A percentile compares a stretch with the other conserved stretches of the same genome.
Conservation (phyloP, 2,113 vertebrate species). For the Megaceryle maxima region DNA sequence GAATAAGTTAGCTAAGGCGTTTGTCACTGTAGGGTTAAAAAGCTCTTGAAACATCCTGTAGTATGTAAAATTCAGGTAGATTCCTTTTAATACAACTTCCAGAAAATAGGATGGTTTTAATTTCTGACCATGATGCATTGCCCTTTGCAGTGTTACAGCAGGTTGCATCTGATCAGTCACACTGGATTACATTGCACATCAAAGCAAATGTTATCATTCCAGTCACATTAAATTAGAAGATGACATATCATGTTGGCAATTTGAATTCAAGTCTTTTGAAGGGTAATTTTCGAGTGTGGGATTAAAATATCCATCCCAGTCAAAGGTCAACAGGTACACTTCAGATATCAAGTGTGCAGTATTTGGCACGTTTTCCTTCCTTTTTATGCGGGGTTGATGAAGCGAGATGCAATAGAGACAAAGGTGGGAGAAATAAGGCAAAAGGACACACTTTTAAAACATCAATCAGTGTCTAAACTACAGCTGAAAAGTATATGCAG, state of each 20-base stretch:
- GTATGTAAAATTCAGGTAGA: neutral
- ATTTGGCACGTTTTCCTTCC: conserved; percentile 12
- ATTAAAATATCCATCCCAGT: conserved; percentile 65
- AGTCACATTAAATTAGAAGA: conserved; percentile 64
- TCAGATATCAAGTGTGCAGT: neutral
- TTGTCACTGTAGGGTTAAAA: neutral
- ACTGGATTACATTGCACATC: conserved; percentile 28
- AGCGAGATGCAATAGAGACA: neutral
- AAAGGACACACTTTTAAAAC: neutral
- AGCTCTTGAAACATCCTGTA: neutral
- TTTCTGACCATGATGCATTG: neutral
- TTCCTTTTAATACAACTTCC: neutral
- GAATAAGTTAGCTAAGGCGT: neutral
- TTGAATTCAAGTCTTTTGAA: conserved; percentile 63
- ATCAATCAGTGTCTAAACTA: neutral
- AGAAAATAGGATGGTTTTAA: conserved; percentile 12
- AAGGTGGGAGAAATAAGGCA: neutral
- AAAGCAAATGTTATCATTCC: conserved; percentile 57
- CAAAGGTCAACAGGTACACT: conserved; percentile 58
- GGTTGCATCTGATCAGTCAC: conserved; percentile 56
- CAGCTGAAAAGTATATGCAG: neutral
- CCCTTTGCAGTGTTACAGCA: conserved; percentile 20
- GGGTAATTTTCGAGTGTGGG: conserved; percentile 52
- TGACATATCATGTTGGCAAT: conserved; percentile 42
- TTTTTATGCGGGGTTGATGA: neutral